These are phyloP conservation scores for Theretra japonica DNA, from an alignment of 2,888 invertebrate genomes.

Conservation along the genomic window DNA sequence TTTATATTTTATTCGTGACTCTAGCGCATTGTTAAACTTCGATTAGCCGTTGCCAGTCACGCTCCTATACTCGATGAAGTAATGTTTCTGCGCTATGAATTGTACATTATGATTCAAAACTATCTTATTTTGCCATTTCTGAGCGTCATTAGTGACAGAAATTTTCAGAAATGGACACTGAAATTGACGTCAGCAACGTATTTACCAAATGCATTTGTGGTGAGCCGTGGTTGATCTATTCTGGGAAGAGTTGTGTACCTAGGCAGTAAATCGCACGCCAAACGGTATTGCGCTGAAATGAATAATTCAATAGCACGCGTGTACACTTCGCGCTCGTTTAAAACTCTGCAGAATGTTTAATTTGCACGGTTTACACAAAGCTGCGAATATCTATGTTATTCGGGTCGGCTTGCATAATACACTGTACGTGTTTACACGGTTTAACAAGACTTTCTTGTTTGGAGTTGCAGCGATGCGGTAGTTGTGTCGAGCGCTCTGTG, in stretches of 20 bases:
- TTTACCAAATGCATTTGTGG: constrained; percentile 40
- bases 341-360: constrained; percentile 46
- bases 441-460: constrained; percentile 25
- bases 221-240: constrained; percentile 49
- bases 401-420: constrained; percentile 35
- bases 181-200: constrained; percentile 43
- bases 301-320: constrained; percentile 60
- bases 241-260: constrained; percentile 52
- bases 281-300: constrained; percentile 58
- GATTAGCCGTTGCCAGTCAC: constrained; percentile 57
- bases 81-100: constrained; percentile 31
- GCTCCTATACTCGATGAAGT: constrained; percentile 44
- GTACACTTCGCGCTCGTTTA: constrained; percentile 45
- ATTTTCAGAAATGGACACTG: constrained; percentile 45
- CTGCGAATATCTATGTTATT: constrained; percentile 35
- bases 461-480: constrained; percentile 14
- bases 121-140: constrained; percentile 55
- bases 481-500: background rate
- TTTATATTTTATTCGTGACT: constrained; percentile 40
- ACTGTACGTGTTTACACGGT: constrained; percentile 31
- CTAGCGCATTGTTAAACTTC: constrained; percentile 38
- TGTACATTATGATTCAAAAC: constrained; percentile 54
- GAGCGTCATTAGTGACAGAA: constrained; percentile 41
- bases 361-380: constrained; percentile 38
- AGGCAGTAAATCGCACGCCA: constrained; percentile 46